Conservation (phyloP, 2,797 vertebrate species). For the Macropodus opercularis region DNA sequence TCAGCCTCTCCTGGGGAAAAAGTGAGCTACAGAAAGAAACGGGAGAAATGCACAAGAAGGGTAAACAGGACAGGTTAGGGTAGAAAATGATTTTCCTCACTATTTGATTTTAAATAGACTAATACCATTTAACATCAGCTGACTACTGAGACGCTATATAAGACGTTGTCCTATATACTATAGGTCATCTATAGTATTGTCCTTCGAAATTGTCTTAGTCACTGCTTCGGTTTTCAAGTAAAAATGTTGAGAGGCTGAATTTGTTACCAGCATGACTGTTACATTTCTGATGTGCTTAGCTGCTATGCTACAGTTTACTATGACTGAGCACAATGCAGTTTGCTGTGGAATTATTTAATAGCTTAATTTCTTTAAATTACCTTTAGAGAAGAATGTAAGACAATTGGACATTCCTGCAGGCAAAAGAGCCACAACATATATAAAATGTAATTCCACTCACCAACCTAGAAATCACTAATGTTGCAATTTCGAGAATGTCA, state of each 20-base stretch:
- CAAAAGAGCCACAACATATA: neutral
- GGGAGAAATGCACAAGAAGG: constrained; percentile 2
- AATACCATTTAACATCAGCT: neutral
- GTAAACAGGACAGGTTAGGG: neutral
- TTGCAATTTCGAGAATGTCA: neutral
- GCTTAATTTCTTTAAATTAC: too few relatives aligned
- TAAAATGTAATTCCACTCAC: constrained; percentile 2
- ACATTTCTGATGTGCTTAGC: constrained; percentile 9
- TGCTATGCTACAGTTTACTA: neutral
- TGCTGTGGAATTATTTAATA: neutral
- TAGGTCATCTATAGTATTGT: neutral
- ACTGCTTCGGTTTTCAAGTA: constrained; percentile 4
- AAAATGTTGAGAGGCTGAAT: neutral
- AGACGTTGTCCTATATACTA: too few relatives aligned
- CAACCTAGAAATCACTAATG: neutral
- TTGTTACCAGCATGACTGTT: constrained; percentile 14
- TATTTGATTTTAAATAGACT: constrained; percentile 4
- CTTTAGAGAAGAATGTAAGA: neutral
- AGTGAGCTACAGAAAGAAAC: constrained; percentile 13
- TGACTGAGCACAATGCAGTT: neutral
- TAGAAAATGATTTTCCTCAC: constrained; percentile 1
- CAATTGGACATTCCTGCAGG: neutral
- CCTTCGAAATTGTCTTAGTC: neutral
- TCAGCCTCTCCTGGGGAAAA: constrained; percentile 48
- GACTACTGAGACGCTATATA: neutral